These are phyloP conservation scores for Eurystomus gularis DNA, from an alignment of 2,113 vertebrate genomes.

Conservation along the genomic window DNA sequence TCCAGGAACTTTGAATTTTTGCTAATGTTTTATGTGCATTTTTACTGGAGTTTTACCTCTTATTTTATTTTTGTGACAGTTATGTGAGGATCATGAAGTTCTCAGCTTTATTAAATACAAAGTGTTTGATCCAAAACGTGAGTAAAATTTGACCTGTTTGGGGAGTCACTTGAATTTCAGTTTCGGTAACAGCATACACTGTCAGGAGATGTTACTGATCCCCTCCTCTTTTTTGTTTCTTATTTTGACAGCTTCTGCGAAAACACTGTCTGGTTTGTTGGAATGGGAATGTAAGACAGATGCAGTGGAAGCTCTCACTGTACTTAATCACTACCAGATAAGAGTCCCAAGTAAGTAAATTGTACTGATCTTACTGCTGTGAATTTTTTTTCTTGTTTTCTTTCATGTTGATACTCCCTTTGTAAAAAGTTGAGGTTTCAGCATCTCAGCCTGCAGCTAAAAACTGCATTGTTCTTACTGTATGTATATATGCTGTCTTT, in stretches of 20 bases:
- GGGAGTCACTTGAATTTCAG: background rate
- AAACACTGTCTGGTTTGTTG: conserved; percentile 92
- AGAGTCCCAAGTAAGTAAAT: conserved; percentile 92
- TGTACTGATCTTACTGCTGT: background rate
- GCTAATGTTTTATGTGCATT: background rate
- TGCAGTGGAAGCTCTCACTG: conserved; percentile 94
- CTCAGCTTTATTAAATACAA: conserved; percentile 94
- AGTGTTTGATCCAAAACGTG: conserved; percentile 97
- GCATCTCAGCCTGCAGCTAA: background rate
- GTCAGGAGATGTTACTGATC: background rate
- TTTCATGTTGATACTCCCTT: background rate
- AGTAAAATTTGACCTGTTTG: conserved; percentile 65
- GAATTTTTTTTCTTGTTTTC: background rate
- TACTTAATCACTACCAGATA: conserved; percentile 98
- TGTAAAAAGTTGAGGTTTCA: background rate
- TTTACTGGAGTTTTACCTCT: conserved; percentile 1
- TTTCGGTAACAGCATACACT: background rate
- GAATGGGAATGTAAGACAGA: conserved; percentile 97
- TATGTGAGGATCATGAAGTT: conserved; percentile 91
- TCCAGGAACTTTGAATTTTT: background rate
- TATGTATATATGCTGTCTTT: background rate
- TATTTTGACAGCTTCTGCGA: conserved; percentile 84
- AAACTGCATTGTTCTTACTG: background rate
- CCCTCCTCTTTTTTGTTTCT: background rate
- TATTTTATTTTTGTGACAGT: conserved; percentile 77